These are phyloP conservation scores for Torymus texanus DNA, from an alignment of 2,888 invertebrate genomes.

Conservation along the genomic window DNA sequence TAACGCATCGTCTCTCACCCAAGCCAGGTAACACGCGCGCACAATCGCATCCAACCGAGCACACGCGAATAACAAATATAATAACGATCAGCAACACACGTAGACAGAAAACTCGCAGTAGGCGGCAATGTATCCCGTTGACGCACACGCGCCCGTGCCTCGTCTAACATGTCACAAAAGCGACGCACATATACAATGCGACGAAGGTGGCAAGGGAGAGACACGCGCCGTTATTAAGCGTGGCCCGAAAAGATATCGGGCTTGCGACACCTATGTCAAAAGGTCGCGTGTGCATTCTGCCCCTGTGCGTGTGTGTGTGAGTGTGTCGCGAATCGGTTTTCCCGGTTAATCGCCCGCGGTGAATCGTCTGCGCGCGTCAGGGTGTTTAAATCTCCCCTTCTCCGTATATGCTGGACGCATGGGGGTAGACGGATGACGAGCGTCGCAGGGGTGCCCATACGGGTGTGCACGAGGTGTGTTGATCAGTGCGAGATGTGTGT, in stretches of 20 bases:
- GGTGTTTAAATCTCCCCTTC: conserved; percentile 63
- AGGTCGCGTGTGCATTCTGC: neutral
- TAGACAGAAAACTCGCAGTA: too few relatives aligned
- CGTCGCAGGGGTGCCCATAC: neutral
- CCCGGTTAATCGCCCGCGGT: conserved; percentile 61
- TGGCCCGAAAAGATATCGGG: neutral
- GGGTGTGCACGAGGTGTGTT: conserved; percentile 40
- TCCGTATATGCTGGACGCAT: conserved; percentile 56
- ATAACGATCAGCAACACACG: too few relatives aligned
- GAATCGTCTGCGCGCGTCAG: conserved; percentile 60
- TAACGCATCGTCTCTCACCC: too few relatives aligned
- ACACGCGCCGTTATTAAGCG: neutral
- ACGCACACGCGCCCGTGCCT: too few relatives aligned
- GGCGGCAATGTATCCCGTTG: too few relatives aligned
- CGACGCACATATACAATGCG: too few relatives aligned
- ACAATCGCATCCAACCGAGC: too few relatives aligned
- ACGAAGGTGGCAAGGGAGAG: too few relatives aligned
- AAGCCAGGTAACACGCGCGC: too few relatives aligned
- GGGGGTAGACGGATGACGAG: neutral
- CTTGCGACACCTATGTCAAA: conserved; percentile 21
- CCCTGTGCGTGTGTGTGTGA: conserved; percentile 6
- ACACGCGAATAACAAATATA: too few relatives aligned
- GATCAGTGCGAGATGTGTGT: neutral
- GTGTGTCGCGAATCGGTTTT: conserved; percentile 55
- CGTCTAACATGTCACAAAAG: too few relatives aligned